Evolutionary conservation across 2,888 invertebrate species (phyloP).

Genomic region (Agonopterix subpropinquella): DNA sequence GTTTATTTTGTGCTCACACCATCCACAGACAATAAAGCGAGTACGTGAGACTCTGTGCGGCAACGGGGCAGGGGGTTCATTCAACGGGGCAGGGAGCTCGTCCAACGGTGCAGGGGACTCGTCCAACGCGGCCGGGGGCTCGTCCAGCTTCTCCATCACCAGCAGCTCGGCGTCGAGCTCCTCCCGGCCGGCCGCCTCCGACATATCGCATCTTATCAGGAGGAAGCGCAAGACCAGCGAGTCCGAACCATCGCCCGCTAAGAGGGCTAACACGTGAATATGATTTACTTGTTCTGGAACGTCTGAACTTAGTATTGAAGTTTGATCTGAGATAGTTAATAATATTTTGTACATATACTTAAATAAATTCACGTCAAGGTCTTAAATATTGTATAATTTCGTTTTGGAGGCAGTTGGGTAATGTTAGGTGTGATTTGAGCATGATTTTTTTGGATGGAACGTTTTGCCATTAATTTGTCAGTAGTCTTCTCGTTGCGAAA

Average conservation of each 20-base stretch:
- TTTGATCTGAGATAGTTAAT: too few relatives aligned
- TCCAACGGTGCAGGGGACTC: slow-evolving; percentile 13
- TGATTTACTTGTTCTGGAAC: not conserved
- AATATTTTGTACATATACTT: too few relatives aligned
- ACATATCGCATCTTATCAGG: slow-evolving; percentile 89
- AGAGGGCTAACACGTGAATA: slow-evolving; percentile 70
- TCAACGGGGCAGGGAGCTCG: slow-evolving; percentile 37
- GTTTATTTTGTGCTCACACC: too few relatives aligned
- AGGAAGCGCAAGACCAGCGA: slow-evolving; percentile 84
- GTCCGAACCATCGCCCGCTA: slow-evolving; percentile 75
- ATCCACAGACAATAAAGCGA: slow-evolving; percentile 54
- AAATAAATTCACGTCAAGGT: too few relatives aligned
- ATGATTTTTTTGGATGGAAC: too few relatives aligned
- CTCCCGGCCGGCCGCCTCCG: slow-evolving; percentile 77
- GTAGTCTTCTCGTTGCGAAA: too few relatives aligned
- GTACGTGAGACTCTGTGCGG: slow-evolving; percentile 51
- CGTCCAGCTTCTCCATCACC: slow-evolving; percentile 7
- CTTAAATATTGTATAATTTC: too few relatives aligned
- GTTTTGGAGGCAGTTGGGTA: too few relatives aligned
- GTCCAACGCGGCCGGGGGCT: slow-evolving; percentile 22
- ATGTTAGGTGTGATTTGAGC: too few relatives aligned
- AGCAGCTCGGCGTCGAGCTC: slow-evolving; percentile 21
- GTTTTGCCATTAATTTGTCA: too few relatives aligned
- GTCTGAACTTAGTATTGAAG: too few relatives aligned
- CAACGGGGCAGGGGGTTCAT: slow-evolving; percentile 11